Percentiles rank a stretch among this genome's conserved stretches.
phyloP scores from a whole-genome alignment of 2,888 invertebrate genomes.

The Drosophila formosana region DNA sequence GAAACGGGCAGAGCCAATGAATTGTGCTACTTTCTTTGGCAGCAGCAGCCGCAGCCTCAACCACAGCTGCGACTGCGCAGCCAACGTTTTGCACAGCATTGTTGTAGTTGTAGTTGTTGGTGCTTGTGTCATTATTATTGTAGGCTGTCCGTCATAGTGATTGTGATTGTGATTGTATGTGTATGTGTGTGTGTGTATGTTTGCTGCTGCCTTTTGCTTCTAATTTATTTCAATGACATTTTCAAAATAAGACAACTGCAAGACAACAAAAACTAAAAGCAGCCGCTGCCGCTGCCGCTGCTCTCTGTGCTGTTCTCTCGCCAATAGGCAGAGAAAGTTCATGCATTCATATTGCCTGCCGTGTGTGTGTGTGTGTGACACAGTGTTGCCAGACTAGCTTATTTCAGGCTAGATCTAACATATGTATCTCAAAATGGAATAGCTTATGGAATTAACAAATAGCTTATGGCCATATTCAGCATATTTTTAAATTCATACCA shows the following conservation, averaged over 20 bases:
- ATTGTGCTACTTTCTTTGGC: constrained; percentile 78
- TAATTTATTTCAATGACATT: constrained; percentile 76
- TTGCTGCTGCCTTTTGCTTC: constrained; percentile 51
- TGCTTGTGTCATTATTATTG: constrained; percentile 39
- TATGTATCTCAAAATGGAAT: too few species aligned
- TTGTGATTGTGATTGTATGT: constrained; percentile 17
- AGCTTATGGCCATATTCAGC: too few species aligned
- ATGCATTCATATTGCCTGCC: constrained; percentile 19
- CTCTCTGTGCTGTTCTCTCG: constrained; percentile 34
- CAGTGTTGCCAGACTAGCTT: too few species aligned
- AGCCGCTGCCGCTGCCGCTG: constrained; percentile 20
- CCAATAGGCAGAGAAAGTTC: constrained; percentile 62
- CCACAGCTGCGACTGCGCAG: constrained; percentile 12
- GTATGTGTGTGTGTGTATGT: constrained; percentile 15
- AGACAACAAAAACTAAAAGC: constrained; percentile 30
- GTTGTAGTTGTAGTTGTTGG: constrained; percentile 36
- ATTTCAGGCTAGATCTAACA: too few species aligned
- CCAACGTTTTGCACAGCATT: constrained; percentile 48
- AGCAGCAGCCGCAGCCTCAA: constrained; percentile 30
- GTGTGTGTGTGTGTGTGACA: neutral
- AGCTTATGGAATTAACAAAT: too few species aligned
- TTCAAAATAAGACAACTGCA: constrained; percentile 55
- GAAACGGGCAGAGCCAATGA: constrained; percentile 57
- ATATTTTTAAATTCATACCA: too few species aligned
- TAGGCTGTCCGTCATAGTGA: constrained; percentile 28